Evolutionary conservation across 2,797 vertebrate genomes (phyloP).

Genomic region (Novumbra hubbsi): DNA sequence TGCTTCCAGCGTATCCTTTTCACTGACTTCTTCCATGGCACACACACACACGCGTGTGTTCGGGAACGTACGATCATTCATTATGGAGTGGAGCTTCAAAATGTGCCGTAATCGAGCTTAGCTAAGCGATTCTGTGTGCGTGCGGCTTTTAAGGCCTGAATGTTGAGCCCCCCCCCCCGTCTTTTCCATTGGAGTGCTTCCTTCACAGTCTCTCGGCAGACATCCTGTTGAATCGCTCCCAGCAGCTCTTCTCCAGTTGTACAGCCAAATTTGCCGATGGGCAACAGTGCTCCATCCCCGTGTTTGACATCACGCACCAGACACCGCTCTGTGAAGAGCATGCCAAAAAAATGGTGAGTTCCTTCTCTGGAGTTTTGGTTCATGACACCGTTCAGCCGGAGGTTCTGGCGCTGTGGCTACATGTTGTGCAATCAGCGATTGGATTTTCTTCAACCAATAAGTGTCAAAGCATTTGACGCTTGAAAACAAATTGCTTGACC

Average conservation of each 20-base stretch:
- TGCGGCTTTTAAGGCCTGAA: background rate
- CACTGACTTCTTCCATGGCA: background rate
- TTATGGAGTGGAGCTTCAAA: background rate
- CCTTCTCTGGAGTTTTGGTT: background rate
- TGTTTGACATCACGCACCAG: slow-evolving; percentile 98
- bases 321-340: slow-evolving; percentile 98
- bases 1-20: slow-evolving; percentile 99
- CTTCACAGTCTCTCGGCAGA: slow-evolving; percentile 79
- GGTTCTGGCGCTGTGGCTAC: too few species aligned
- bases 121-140: background rate
- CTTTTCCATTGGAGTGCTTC: slow-evolving; percentile 47
- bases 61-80: background rate
- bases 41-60: background rate
- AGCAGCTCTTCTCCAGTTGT: slow-evolving; percentile 99
- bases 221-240: slow-evolving; percentile 94
- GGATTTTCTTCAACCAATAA: too few species aligned
- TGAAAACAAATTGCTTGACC: too few species aligned
- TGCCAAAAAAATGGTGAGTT: slow-evolving; percentile 98
- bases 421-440: too few species aligned
- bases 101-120: background rate
- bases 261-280: slow-evolving; percentile 98
- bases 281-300: slow-evolving; percentile 96
- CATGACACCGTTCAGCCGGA: too few species aligned
- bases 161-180: background rate
- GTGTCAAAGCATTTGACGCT: too few species aligned